Evolutionary conservation across 2,797 vertebrate genomes (phyloP).

Genomic region (Pipistrellus pipistrellus): DNA sequence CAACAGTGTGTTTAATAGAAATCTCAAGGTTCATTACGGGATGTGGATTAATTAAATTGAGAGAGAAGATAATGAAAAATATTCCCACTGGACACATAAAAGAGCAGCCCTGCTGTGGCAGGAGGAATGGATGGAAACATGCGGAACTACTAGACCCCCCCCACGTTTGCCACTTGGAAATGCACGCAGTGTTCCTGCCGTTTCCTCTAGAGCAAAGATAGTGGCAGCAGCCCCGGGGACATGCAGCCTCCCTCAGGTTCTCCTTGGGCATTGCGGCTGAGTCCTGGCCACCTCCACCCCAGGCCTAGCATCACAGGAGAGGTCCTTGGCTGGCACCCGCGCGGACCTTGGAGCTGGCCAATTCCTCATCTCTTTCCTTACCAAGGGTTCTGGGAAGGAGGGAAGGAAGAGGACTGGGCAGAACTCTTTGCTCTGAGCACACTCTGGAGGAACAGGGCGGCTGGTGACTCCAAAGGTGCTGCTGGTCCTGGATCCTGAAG

Average conservation of each 20-base stretch:
- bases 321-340: fast-evolving
- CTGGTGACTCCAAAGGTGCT: fast-evolving
- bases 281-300: fast-evolving
- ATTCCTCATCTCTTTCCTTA: fast-evolving
- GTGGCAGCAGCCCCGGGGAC: fast-evolving
- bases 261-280: fast-evolving
- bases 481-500: not conserved
- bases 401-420: fast-evolving
- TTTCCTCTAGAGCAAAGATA: fast-evolving
- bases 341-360: not conserved
- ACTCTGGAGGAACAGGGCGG: no score
- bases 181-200: fast-evolving
- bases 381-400: fast-evolving
- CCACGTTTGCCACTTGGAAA: fast-evolving
- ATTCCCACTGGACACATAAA: conserved; percentile 81
- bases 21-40: conserved; percentile 90
- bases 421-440: not conserved
- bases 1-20: conserved; percentile 88
- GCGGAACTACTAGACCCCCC: not conserved
- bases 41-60: conserved; percentile 89
- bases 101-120: conserved; percentile 36
- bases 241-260: fast-evolving
- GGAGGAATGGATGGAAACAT: not conserved
- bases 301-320: fast-evolving
- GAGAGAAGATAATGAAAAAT: conserved; percentile 85